These are phyloP conservation scores for Crotalus helleri DNA, from an alignment of 2,113 vertebrate genomes.

Conservation along the genomic window DNA sequence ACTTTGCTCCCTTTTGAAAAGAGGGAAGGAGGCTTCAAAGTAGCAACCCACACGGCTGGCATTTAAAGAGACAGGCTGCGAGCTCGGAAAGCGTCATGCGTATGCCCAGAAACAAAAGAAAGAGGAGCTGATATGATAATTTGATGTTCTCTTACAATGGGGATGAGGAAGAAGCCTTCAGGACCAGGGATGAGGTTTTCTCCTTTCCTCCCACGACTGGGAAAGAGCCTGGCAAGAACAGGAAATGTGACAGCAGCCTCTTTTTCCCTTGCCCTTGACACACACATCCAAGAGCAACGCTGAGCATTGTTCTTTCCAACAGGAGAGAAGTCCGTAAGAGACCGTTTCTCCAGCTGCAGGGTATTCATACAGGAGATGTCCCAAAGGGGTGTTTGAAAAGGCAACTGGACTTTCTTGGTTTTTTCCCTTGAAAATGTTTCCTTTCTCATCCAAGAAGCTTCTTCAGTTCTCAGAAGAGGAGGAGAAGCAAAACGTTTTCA, in stretches of 20 bases:
- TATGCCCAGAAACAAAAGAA: not conserved
- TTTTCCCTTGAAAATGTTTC: too few species aligned
- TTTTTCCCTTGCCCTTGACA: not conserved
- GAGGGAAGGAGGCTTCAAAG: not conserved
- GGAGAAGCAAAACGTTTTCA: too few species aligned
- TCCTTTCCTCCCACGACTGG: not conserved
- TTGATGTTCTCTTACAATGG: slow-evolving; percentile 20
- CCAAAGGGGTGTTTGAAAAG: too few species aligned
- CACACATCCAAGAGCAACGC: fast-evolving
- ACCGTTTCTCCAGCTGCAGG: not conserved
- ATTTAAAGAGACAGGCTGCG: slow-evolving; percentile 15
- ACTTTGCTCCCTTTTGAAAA: not conserved
- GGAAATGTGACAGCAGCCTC: not conserved
- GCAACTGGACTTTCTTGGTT: too few species aligned
- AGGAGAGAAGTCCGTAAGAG: not conserved
- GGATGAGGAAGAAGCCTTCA: not conserved
- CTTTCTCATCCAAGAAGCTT: too few species aligned
- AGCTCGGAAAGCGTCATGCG: not conserved
- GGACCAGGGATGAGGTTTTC: not conserved
- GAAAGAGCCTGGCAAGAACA: not conserved
- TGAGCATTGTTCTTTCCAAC: not conserved
- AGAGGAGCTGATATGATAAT: not conserved
- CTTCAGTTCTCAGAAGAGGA: too few species aligned
- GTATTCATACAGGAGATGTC: not conserved
- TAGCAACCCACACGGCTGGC: slow-evolving; percentile 23